Evolutionary conservation across 2,888 invertebrate genomes (phyloP).

Genomic region (Camptogramma bilineatum): DNA sequence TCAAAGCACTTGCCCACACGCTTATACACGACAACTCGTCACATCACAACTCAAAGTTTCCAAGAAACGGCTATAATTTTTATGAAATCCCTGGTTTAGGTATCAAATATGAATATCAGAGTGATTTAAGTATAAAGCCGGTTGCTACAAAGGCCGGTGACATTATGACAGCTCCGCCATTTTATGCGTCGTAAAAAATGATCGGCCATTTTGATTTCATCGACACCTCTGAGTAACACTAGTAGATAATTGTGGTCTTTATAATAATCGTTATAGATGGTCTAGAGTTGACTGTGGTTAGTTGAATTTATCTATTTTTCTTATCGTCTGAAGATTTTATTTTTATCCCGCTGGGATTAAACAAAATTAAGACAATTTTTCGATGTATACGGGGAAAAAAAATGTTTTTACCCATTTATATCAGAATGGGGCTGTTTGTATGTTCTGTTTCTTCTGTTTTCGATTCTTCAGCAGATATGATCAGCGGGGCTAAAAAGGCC

Average conservation of each 20-base stretch:
- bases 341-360: no score
- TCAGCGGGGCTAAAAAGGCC: no score
- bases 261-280: neutral
- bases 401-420: no score
- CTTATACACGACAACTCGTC: slow-evolving; percentile 49
- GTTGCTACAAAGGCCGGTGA: slow-evolving; percentile 52
- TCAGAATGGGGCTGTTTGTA: no score
- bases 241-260: slow-evolving; percentile 18
- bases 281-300: neutral
- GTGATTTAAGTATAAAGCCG: slow-evolving; percentile 64
- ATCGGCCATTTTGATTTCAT: slow-evolving; percentile 40
- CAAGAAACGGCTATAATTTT: slow-evolving; percentile 71
- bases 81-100: slow-evolving; percentile 62
- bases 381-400: no score
- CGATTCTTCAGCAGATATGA: no score
- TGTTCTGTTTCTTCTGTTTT: no score
- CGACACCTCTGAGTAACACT: slow-evolving; percentile 36
- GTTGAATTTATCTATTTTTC: no score
- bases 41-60: slow-evolving; percentile 67
- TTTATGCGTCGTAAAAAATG: slow-evolving; percentile 29
- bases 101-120: slow-evolving; percentile 75
- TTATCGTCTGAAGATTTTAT: no score
- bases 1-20: slow-evolving; percentile 43
- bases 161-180: slow-evolving; percentile 52
- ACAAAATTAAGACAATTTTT: no score